Base-by-base conservation (phyloP, 1,140 invertebrate genomes). In the Drosophila kohkoa region DNA sequence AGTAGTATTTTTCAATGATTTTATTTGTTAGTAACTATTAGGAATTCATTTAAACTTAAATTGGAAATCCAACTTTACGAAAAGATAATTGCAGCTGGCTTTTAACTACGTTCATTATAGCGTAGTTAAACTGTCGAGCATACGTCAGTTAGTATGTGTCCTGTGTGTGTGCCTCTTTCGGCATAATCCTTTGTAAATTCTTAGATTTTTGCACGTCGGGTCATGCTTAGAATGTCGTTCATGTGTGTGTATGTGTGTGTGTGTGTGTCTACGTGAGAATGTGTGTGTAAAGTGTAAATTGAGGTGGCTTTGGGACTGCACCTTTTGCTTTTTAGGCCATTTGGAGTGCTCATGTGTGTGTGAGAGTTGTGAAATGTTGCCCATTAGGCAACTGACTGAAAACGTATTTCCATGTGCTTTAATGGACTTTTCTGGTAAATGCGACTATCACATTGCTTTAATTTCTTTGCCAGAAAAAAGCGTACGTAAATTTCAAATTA, bases 171-270 rank as follows among this genome's bases (percentile, higher is more conserved):
- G 62, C 64, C 59, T 70, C 60, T 67, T 80, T 79, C 49, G 69
- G 77, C 68, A 77, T 77, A 80, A 80, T 73, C 83, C 79, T 83
- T 88, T 75, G 83, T 80, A 87, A 83, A 87, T 83, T 89, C 77
- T 80, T 69, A 81, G 77, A 83, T 89, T 87, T 88, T 87, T 73
- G 74, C 83, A 87, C 80, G 83, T 87, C 65, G 75, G 73, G 58
- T 69, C 79, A 77, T 54, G 71, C 71, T 60, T 64, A 32, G 43
- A 35, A 43, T 54, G 67, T 43, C 68, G 30, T 55, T 45, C 64
- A 48, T 65, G 55, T 70, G 35, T 43, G 46, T 65, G 55, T 70
- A 30, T 43, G 46, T 65, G 10, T 57, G 30, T 43, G 38, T 59
- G 25, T 59, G 51, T 30, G 63, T 66, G 67, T 60, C 62, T 69